Evolutionary conservation across 2,888 invertebrate genomes (phyloP).

Genomic region (Autographa pulchrina): DNA sequence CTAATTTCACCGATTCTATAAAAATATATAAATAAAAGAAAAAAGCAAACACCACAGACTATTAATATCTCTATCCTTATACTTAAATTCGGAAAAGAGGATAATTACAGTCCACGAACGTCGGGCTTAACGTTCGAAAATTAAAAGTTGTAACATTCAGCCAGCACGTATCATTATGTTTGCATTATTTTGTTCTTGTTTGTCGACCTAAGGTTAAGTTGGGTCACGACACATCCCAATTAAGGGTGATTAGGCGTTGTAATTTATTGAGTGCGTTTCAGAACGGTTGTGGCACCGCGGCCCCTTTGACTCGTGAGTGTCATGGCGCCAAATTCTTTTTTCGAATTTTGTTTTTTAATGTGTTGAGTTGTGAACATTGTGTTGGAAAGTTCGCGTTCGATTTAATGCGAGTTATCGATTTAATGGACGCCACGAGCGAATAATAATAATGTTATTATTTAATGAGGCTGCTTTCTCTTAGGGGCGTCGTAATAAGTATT

Average conservation of each 20-base stretch:
- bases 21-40: slow-evolving; percentile 86
- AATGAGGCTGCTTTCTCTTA: slow-evolving; percentile 59
- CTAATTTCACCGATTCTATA: slow-evolving; percentile 84
- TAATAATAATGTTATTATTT: slow-evolving; percentile 59
- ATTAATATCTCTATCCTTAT: slow-evolving; percentile 89
- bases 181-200: slow-evolving; percentile 86
- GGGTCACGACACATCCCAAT: slow-evolving; percentile 89
- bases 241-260: slow-evolving; percentile 87
- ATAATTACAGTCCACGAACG: slow-evolving; percentile 85
- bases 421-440: slow-evolving; percentile 60
- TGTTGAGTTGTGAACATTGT: slow-evolving; percentile 81
- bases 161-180: slow-evolving; percentile 87
- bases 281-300: slow-evolving; percentile 76
- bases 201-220: slow-evolving; percentile 85
- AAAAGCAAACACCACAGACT: slow-evolving; percentile 82
- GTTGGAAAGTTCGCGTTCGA: slow-evolving; percentile 65
- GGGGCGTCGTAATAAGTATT: slow-evolving; percentile 56
- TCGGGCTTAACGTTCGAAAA: slow-evolving; percentile 82
- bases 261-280: slow-evolving; percentile 87
- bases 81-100: slow-evolving; percentile 83
- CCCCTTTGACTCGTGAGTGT: slow-evolving; percentile 73
- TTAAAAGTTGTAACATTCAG: slow-evolving; percentile 82
- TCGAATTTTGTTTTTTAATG: slow-evolving; percentile 65
- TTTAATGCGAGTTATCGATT: slow-evolving; percentile 59
- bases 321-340: slow-evolving; percentile 79